Conservation (phyloP, 1,140 invertebrate genomes). For the Capitella teleta region DNA sequence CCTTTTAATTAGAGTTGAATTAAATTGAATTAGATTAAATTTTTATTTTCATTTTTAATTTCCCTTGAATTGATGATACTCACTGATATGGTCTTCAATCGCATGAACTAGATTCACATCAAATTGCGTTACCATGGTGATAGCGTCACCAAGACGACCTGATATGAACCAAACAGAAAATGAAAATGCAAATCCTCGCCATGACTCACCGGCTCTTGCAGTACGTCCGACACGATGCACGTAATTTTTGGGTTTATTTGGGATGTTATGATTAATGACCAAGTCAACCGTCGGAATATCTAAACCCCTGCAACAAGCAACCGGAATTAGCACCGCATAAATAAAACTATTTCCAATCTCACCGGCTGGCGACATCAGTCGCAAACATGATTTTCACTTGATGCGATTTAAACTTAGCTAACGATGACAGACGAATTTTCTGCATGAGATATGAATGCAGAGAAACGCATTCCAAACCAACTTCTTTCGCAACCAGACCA, state of each 20-base stretch:
- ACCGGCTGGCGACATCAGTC: slow-evolving; percentile 42
- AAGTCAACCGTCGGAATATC: slow-evolving; percentile 43
- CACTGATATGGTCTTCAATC: slow-evolving; percentile 72
- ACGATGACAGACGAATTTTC: slow-evolving; percentile 29
- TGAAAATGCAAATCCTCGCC: not conserved
- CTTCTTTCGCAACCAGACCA: slow-evolving; percentile 64
- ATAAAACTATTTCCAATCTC: not conserved
- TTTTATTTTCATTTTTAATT: no score
- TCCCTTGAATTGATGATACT: no score
- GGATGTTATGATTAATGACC: slow-evolving; percentile 44
- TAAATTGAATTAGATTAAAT: no score
- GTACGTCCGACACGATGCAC: slow-evolving; percentile 42
- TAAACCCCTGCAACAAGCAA: slow-evolving; percentile 29
- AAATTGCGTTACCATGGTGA: slow-evolving; percentile 82
- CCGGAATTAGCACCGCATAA: not conserved
- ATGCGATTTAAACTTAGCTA: slow-evolving; percentile 40
- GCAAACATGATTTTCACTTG: slow-evolving; percentile 39
- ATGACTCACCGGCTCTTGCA: slow-evolving; percentile 37
- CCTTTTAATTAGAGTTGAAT: not conserved
- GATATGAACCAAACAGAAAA: slow-evolving; percentile 6
- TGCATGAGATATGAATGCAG: slow-evolving; percentile 50
- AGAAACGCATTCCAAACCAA: slow-evolving; percentile 76
- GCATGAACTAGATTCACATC: slow-evolving; percentile 76
- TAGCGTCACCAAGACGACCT: slow-evolving; percentile 48
- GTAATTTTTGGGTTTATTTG: slow-evolving; percentile 40